Evolutionary conservation across 2,797 vertebrate species (phyloP), one percentile per base, ranked within the genome.

Genomic region (Ambastaia sidthimunki): DNA sequence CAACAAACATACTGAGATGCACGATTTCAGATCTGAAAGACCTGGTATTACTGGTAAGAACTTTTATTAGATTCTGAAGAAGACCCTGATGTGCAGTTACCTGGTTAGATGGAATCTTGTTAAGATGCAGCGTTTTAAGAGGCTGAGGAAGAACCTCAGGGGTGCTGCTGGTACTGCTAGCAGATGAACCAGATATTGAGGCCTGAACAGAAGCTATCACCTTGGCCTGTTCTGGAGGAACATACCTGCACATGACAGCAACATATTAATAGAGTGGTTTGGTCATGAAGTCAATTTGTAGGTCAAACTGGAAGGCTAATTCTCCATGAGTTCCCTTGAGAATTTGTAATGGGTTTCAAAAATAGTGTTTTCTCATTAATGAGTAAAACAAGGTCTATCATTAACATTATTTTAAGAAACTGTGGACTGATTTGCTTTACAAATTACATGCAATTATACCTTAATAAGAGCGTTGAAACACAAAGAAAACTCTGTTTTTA

Each of bases 91-190:
- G 37, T 18, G 5, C 19, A 84, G 91, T 93, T 91, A 99, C 98
- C 92, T 98, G 96, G 85, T 93, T 97, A 63, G 97, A 93, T 4
- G 97, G 97, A 86, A 95, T 96, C 90, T 95, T 99, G 88, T 94
- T 97, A 86, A 98, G 95, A 87, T 98, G 97, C 88, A 98, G 90
- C 80, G 95, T 95, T 88, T 97, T 99, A 71, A 98, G 94, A 16
- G 97, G 97, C 85, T 96, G 97, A 12, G 98, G 97, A 86, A 96
- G 97, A 86, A 98, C 96, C 89, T 99, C 98, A 21, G 97, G 98
- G 34, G 98, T 99, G 88, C 97, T 98, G 88, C 96, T 97, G 60
- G 96, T 95, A 91, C 96, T 98, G 91, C 97, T 98, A 75, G 96
- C 96, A 63, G 97, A 98, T 72, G 98, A 98, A 47, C 97, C 97